Conservation (phyloP, 2,888 invertebrate species). For the Amphipoea lucens region DNA sequence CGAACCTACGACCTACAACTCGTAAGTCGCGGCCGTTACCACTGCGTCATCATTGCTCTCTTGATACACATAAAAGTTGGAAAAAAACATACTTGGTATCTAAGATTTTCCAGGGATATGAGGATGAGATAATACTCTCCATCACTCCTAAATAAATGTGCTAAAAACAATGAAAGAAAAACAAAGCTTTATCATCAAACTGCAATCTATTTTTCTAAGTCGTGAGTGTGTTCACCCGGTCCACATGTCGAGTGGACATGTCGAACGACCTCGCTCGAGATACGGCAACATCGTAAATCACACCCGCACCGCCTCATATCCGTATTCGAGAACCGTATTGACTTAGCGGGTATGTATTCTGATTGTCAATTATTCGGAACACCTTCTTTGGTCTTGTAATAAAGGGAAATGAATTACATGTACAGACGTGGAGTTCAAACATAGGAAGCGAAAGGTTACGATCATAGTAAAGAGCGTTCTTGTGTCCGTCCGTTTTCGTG, state of each 20-base stretch:
- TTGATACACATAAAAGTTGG: background rate
- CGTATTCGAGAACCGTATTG: constrained; percentile 48
- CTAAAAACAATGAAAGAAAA: constrained; percentile 12
- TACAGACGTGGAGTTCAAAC: background rate
- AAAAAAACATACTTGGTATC: background rate
- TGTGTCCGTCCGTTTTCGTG: too few relatives aligned
- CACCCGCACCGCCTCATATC: constrained; percentile 45
- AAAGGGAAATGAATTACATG: constrained; percentile 25
- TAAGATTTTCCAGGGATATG: background rate
- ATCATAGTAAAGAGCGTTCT: too few relatives aligned
- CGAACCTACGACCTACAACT: background rate
- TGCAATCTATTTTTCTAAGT: constrained; percentile 26
- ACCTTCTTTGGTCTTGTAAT: constrained; percentile 27
- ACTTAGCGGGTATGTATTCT: constrained; percentile 35
- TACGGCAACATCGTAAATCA: constrained; percentile 51
- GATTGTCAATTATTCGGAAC: constrained; percentile 41
- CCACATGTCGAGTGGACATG: constrained; percentile 14
- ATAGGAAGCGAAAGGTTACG: background rate
- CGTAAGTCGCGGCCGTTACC: background rate
- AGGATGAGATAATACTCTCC: background rate
- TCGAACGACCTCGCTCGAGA: constrained; percentile 33
- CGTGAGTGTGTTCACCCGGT: background rate
- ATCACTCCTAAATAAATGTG: constrained; percentile 1
- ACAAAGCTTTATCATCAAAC: constrained; percentile 21
- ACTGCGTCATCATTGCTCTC: background rate